phyloP scores from a whole-genome alignment of 2,113 vertebrate genomes.

The Monarcha castaneiventris region DNA sequence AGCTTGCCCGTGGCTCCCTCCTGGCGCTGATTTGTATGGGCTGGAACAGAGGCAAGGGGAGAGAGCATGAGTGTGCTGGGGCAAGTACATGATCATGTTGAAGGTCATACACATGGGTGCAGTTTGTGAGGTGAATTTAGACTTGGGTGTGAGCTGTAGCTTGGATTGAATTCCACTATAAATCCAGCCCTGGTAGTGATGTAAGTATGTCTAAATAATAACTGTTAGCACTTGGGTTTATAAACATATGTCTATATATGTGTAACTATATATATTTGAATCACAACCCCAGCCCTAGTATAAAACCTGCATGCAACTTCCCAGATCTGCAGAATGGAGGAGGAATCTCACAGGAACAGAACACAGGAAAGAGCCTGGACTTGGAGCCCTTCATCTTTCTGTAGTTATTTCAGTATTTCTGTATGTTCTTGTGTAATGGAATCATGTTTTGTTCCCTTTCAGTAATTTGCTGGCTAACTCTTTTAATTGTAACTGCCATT shows the following conservation, averaged over 20 bases:
- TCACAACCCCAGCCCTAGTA: not conserved
- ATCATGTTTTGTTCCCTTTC: slow-evolving; percentile 19
- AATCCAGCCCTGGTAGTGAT: not conserved
- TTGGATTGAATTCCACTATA: not conserved
- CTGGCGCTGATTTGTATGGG: not conserved
- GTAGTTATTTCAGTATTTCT: not conserved
- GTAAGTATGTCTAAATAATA: not conserved
- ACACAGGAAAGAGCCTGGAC: not conserved
- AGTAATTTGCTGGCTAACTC: slow-evolving; percentile 98
- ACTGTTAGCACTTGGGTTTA: not conserved
- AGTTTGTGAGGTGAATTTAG: not conserved
- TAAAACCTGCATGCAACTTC: not conserved
- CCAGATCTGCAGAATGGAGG: not conserved
- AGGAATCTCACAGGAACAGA: not conserved
- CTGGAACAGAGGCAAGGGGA: not conserved
- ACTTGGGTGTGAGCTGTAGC: not conserved
- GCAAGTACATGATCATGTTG: not conserved
- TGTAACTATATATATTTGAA: not conserved
- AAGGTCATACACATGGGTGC: rapidly evolving
- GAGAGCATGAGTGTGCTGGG: not conserved
- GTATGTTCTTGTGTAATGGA: not conserved
- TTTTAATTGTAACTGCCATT: slow-evolving; percentile 95
- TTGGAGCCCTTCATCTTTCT: not conserved
- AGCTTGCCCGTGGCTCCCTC: not conserved
- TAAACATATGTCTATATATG: not conserved